Base-by-base conservation (phyloP, 2,888 invertebrate genomes). In the Tridacna gigas region DNA sequence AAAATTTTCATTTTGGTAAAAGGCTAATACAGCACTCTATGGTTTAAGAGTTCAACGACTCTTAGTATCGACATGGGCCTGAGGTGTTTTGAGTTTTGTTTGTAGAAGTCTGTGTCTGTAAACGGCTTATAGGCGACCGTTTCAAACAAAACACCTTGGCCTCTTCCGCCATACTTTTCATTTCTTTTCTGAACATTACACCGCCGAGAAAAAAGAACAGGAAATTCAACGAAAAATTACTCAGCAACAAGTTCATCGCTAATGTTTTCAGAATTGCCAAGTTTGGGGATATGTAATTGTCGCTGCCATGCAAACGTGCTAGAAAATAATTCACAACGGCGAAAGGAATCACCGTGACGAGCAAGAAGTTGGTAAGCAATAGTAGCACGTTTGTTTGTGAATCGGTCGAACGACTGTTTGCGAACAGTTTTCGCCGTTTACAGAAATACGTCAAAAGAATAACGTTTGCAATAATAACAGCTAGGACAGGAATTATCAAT, bases 201-300 rank as follows among this genome's bases (percentile, higher is more conserved):
- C 65, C 65, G 20, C 65, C 65, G 26, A 26, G 28, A 0, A 25
- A 26, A 65, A 28, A 65, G 26, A 26, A 65, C 26, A 28, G 26
- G 28, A 65, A 65, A 65, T 65, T 65, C 26, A 65, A 65, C 1
- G 65, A 28, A 22, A 26, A 65, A 20, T 65, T 65, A 28, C 65
- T 28, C 12, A 26, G 28, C 13, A 65, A 65, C 25, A 65, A 28
- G 28, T 12, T 13, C 12, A 65, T 18, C 11, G 65, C 15, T 65
- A 28, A 15, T 12, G 65, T 28, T 28, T 65, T 15, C 11, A 65
- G 25, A 0, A 65, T 26, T 28, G 25, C 26, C 15, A 65, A 12
- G 26, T 28, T 28, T 25, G 65, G 26, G 11, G 20, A 28, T 65
- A 18, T 65, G 22, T 11, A 65, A 13, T 26, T 12, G 65, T 18